Evolutionary conservation across 2,113 vertebrate species (phyloP), one percentile per base, ranked within the genome.

Genomic region (Callaeas wilsoni): DNA sequence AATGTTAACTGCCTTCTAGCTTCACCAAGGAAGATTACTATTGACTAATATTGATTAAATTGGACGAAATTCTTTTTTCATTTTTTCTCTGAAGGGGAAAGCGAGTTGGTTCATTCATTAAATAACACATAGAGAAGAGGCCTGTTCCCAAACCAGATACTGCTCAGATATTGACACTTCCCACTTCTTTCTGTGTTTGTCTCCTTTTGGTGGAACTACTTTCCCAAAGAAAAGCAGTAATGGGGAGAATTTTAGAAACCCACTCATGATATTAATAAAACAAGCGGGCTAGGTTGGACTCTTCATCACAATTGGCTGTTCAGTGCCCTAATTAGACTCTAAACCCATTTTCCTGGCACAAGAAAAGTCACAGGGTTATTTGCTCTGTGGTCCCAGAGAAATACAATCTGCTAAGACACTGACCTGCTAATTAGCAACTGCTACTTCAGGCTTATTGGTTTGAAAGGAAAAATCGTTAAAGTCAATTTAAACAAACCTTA

Each of bases 31-130:
- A 52, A 92, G 67, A 74, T 32, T 79, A 56, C 67, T 53, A 89
- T n/a, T 89, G 62, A 92, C 49, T 87, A 84, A 87, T 91, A 93
- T 80, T 76, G 63, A 91, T 90, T 75, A 87, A 90, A 47, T 71
- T 30, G 62, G 67, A 70, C 67, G 35, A 94, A 89, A 92, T 41
- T 9, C 6, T 90, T 44, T 86, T 94, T 57, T 59, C 78, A 13
- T 56, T 79, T 91, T 96, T 84, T 82, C 8, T 57, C 41, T 6
- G 23, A 75, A 93, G 29, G 44, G 65, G 59, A 56, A 90, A 87
- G 23, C 10, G 50, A 89, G 75, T 93, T 81, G 41, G 37, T 81
- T 94, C 50, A 30, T 95, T 70, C 59, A 46, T 50, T 91, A 85
- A 29, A 29, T 35, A 83, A 64, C 23, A 77, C 35, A 85, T 16